These are phyloP conservation scores for Mantis religiosa DNA, from an alignment of 2,888 invertebrate genomes.

Conservation along the genomic window DNA sequence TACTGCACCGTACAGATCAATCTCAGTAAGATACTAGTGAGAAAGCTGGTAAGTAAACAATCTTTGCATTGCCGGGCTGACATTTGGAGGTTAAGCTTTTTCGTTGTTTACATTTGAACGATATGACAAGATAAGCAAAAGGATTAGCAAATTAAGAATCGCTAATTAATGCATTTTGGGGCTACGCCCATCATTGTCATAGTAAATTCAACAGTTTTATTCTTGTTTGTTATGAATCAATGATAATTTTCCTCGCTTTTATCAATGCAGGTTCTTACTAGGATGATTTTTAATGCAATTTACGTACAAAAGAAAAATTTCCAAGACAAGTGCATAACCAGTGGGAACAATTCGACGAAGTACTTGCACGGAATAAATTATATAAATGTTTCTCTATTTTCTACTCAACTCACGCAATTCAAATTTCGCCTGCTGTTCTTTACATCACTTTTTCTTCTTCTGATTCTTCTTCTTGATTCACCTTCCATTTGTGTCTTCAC, in stretches of 20 bases:
- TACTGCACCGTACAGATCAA: too few relatives aligned
- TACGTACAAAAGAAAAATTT: not conserved
- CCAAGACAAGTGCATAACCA: too few relatives aligned
- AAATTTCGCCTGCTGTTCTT: not conserved
- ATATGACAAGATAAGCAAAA: too few relatives aligned
- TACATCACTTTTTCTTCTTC: not conserved
- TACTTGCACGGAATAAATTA: too few relatives aligned
- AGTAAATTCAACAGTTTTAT: not conserved
- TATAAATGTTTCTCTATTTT: not conserved
- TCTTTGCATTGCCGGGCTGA: too few relatives aligned
- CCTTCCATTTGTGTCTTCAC: not conserved
- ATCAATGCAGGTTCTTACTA: not conserved
- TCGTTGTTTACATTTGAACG: too few relatives aligned
- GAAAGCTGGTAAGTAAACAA: too few relatives aligned
- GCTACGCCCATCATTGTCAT: not conserved
- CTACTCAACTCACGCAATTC: not conserved
- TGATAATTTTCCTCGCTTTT: not conserved
- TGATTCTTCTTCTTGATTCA: not conserved
- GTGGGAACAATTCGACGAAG: too few relatives aligned
- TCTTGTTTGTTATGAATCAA: not conserved
- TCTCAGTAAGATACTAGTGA: too few relatives aligned
- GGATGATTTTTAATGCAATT: not conserved
- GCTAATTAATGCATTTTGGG: too few relatives aligned
- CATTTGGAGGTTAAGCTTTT: too few relatives aligned
- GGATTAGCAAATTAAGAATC: too few relatives aligned